Conservation (phyloP, 2,888 invertebrate genomes). For the Lycocerus yunnanus region DNA sequence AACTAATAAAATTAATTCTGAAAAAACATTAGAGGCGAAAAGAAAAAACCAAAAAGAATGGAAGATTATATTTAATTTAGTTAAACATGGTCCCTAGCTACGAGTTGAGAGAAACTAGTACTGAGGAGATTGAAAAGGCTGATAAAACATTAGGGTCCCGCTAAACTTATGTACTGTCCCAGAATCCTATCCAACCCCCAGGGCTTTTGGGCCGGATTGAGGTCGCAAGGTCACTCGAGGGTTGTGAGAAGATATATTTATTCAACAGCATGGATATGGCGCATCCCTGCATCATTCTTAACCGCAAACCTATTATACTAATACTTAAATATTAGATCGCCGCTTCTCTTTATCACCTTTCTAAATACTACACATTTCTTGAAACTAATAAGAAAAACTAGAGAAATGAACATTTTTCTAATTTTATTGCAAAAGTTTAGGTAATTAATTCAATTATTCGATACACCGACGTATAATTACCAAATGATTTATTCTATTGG, state of each 20-base stretch:
- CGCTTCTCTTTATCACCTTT: not conserved
- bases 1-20: not conserved
- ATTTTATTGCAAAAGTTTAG: too few relatives aligned
- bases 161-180: conserved; percentile 39
- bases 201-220: conserved; percentile 33
- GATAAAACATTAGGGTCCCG: conserved; percentile 40
- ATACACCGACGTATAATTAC: not conserved
- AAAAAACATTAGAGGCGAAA: not conserved
- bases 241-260: conserved; percentile 30
- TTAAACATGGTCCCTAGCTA: conserved; percentile 32
- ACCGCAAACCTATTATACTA: conserved; percentile 4
- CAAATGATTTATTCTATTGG: not conserved
- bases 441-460: not conserved
- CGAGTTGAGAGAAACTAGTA: conserved; percentile 34
- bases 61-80: conserved; percentile 29
- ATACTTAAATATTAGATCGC: not conserved
- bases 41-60: not conserved
- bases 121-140: conserved; percentile 39
- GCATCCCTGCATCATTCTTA: conserved; percentile 13
- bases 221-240: conserved; percentile 35
- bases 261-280: conserved; percentile 22
- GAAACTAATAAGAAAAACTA: not conserved
- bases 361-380: not conserved
- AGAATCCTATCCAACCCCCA: conserved; percentile 32
- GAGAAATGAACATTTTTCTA: not conserved